Conservation (phyloP, 2,113 vertebrate species). For the Ptyas mucosa region DNA sequence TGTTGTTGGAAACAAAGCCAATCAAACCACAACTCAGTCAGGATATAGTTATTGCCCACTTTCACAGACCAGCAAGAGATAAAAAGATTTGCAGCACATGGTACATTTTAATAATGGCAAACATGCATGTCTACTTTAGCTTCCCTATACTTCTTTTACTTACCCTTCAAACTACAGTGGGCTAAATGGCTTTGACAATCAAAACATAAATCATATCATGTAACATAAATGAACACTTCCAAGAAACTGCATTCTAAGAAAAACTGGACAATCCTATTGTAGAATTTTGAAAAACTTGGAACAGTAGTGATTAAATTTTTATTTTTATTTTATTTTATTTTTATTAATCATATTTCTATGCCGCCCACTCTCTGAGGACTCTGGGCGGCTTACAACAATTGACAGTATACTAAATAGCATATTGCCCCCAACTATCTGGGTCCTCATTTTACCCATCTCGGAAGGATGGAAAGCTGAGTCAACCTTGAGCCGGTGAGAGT, state of each 20-base stretch:
- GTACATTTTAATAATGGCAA: neutral
- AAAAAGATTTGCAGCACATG: neutral
- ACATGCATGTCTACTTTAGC: neutral
- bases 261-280: neutral
- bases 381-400: too few relatives aligned
- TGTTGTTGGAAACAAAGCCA: constrained; percentile 10
- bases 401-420: too few relatives aligned
- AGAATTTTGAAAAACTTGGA: neutral
- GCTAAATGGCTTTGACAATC: neutral
- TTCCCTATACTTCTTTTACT: neutral
- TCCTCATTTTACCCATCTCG: too few relatives aligned
- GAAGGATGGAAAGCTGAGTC: too few relatives aligned
- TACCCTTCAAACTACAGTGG: neutral
- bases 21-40: constrained; percentile 20
- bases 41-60: constrained; percentile 3
- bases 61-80: neutral
- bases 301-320: neutral
- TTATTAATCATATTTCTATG: too few relatives aligned
- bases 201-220: neutral
- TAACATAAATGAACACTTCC: neutral
- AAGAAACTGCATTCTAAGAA: neutral
- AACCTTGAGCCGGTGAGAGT: too few relatives aligned
- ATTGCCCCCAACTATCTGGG: too few relatives aligned
- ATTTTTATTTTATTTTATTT: too few relatives aligned
- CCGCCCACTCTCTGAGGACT: too few relatives aligned